Evolutionary conservation across 2,888 invertebrate species (phyloP).

Genomic region (Phaonia tiefii): DNA sequence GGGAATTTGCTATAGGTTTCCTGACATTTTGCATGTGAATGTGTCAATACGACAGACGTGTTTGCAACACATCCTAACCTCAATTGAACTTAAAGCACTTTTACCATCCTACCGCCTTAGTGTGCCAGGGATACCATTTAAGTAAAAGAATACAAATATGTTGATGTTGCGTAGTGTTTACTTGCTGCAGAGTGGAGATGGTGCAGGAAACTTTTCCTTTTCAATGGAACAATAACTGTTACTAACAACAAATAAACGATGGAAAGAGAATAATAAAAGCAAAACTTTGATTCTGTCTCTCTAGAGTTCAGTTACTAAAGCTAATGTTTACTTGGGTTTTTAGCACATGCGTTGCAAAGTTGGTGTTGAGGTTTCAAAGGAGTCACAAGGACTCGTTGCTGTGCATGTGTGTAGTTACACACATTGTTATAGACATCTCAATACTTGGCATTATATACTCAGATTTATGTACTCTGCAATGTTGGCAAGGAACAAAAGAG

Average conservation of each 20-base stretch:
- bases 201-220: constrained; percentile 1
- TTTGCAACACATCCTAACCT: constrained; percentile 6
- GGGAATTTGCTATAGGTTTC: no score
- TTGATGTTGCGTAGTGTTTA: constrained; percentile 17
- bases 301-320: constrained; percentile 15
- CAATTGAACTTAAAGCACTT: constrained; percentile 39
- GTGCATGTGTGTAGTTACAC: no score
- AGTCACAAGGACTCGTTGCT: not conserved
- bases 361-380: constrained; percentile 6
- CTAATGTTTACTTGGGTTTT: constrained; percentile 34
- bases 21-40: not conserved
- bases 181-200: not conserved
- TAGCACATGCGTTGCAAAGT: constrained; percentile 3
- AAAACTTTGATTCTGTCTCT: constrained; percentile 10
- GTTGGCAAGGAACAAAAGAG: not conserved
- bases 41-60: not conserved
- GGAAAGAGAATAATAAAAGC: not conserved
- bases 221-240: not conserved
- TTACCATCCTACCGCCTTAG: not conserved
- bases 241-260: not conserved
- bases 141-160: not conserved
- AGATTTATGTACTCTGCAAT: no score
- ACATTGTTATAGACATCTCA: no score
- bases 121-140: not conserved
- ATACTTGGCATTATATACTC: no score